A percentile compares a stretch with the other conserved stretches of the same genome.
These are phyloP conservation scores for Ammospiza maritima DNA, from an alignment of 2,797 vertebrate genomes.

Conservation along the genomic window DNA sequence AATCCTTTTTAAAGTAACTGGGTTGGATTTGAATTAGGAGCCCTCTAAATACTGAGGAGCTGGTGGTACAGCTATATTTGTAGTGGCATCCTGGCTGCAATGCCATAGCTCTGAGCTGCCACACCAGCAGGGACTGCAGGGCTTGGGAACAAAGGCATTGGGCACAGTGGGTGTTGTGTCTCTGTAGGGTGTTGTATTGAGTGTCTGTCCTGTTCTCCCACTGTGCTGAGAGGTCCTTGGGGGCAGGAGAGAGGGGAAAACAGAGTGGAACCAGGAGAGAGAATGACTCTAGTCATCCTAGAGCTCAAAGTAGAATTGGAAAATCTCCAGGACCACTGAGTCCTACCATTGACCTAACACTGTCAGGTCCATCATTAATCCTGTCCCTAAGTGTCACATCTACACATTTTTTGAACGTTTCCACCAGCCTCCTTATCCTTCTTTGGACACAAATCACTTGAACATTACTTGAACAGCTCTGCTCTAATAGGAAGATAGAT, in stretches of 20 bases:
- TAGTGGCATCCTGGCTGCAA: not conserved
- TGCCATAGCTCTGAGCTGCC: not conserved
- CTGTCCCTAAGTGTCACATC: not conserved
- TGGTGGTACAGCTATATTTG: not conserved
- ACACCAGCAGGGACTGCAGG: not conserved
- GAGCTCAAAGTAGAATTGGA: not conserved
- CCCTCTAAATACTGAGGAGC: not conserved
- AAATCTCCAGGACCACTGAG: not conserved
- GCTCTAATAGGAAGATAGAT: not conserved
- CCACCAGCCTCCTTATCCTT: not conserved
- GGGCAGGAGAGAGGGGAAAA: not conserved
- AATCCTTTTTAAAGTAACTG: not conserved
- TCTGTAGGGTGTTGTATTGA: accelerated
- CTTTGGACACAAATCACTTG: not conserved
- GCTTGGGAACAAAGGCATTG: not conserved
- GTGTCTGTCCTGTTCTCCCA: accelerated
- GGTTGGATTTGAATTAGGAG: not conserved
- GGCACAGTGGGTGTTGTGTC: accelerated
- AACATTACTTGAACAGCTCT: not conserved
- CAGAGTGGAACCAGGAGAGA: not conserved
- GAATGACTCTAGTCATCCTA: not conserved
- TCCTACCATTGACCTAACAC: not conserved
- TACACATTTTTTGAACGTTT: not conserved
- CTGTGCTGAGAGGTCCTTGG: not conserved
- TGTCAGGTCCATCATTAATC: not conserved